These are phyloP conservation scores for Squalus acanthias DNA, from an alignment of 2,797 vertebrate genomes.

Conservation along the genomic window DNA sequence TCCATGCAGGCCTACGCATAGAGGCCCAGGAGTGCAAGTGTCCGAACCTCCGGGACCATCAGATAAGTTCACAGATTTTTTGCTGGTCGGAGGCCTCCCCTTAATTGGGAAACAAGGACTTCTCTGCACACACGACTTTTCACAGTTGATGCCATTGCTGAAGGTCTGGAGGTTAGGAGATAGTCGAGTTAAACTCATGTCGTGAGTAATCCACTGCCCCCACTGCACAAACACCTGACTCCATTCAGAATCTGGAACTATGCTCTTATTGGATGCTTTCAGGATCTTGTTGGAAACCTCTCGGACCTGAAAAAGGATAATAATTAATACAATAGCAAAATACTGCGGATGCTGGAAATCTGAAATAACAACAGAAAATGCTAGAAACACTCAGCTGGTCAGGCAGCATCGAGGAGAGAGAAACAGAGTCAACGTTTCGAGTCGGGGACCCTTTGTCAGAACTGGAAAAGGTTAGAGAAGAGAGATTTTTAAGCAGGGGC, in stretches of 20 bases:
- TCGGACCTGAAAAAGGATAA: neutral
- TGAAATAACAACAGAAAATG: too few relatives aligned
- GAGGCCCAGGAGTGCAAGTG: too few relatives aligned
- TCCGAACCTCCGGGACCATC: too few relatives aligned
- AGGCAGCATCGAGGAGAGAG: too few relatives aligned
- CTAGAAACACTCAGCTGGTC: too few relatives aligned
- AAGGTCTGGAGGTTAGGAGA: slow-evolving; percentile 46
- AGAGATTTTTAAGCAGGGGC: too few relatives aligned
- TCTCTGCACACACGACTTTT: slow-evolving; percentile 52
- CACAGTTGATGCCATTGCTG: slow-evolving; percentile 46
- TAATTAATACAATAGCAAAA: neutral
- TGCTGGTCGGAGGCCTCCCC: slow-evolving; percentile 41
- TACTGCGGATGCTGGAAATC: too few relatives aligned
- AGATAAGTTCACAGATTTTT: too few relatives aligned
- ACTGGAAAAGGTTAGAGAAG: too few relatives aligned
- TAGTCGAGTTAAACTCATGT: neutral
- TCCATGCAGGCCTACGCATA: too few relatives aligned
- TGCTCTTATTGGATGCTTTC: neutral
- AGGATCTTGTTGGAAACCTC: neutral
- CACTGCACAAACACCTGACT: neutral
- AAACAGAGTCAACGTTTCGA: too few relatives aligned
- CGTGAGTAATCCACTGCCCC: neutral
- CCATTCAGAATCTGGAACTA: accelerated
- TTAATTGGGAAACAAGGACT: slow-evolving; percentile 61
- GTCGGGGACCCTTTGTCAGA: too few relatives aligned